phyloP scores from a whole-genome alignment of 2,888 invertebrate genomes.

The Bugulina stolonifera region DNA sequence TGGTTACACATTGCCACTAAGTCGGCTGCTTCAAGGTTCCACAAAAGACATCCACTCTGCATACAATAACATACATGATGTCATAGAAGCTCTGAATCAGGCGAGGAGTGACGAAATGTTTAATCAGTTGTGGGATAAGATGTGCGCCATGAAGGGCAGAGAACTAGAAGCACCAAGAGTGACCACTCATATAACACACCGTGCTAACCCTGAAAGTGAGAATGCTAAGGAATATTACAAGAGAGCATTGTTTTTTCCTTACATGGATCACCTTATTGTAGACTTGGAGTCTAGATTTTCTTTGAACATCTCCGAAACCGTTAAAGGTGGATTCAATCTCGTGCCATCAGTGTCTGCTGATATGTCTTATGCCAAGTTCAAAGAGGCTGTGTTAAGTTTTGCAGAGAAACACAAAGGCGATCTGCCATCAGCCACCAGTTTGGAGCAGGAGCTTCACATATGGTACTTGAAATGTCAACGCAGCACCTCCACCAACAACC shows the following conservation, averaged over 20 bases:
- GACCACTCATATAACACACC: neutral
- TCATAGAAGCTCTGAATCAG: neutral
- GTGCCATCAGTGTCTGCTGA: neutral
- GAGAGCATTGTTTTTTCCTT: neutral
- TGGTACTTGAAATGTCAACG: neutral
- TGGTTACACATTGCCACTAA: neutral
- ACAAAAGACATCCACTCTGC: neutral
- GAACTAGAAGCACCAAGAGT: neutral
- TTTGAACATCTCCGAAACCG: neutral
- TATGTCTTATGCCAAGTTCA: neutral
- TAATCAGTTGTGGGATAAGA: neutral
- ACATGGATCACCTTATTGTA: neutral
- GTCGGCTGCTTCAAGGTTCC: neutral
- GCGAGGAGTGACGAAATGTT: neutral
- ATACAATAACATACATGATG: neutral
- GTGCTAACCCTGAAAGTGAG: neutral
- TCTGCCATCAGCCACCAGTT: neutral
- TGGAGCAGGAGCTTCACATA: neutral
- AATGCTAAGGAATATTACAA: neutral
- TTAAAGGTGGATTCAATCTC: neutral
- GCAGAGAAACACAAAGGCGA: neutral
- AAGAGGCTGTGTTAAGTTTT: neutral
- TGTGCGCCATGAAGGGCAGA: neutral
- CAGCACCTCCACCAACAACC: neutral
- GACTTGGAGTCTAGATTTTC: neutral